phyloP scores from a whole-genome alignment of 2,113 vertebrate genomes.

The Sphyrna mokarran region DNA sequence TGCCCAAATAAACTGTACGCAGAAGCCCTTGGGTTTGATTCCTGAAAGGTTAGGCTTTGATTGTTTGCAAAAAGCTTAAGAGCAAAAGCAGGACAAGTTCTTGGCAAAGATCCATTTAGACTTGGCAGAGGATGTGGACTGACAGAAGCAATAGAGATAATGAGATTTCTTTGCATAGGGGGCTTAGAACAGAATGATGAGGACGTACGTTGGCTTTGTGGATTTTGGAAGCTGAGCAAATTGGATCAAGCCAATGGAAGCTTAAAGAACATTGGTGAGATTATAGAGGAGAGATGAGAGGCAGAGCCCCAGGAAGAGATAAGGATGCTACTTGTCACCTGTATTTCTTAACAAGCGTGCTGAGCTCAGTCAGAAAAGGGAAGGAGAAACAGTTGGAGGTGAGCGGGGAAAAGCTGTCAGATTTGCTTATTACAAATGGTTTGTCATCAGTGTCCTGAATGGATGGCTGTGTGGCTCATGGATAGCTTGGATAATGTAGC shows the following conservation, averaged over 20 bases:
- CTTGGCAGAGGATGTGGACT: neutral
- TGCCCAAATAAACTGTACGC: neutral
- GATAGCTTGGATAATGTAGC: neutral
- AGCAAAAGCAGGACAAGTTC: neutral
- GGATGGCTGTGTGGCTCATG: neutral
- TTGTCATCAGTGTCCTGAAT: neutral
- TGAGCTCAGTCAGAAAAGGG: neutral
- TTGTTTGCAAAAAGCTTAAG: neutral
- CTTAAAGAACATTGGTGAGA: neutral
- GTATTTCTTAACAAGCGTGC: neutral
- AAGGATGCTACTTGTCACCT: neutral
- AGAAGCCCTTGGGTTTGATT: neutral
- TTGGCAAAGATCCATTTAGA: neutral
- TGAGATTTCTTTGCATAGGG: neutral
- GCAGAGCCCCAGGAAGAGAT: neutral
- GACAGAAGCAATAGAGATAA: neutral
- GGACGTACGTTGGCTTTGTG: neutral
- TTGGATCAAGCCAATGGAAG: neutral
- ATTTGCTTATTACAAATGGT: neutral
- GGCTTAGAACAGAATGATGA: neutral
- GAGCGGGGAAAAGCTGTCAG: neutral
- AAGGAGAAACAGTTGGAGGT: neutral
- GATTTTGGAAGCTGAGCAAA: neutral
- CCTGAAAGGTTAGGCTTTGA: neutral
- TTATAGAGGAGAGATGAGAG: neutral